These are phyloP conservation scores for Eurois occulta DNA, from an alignment of 2,888 invertebrate species.

Conservation along the genomic window DNA sequence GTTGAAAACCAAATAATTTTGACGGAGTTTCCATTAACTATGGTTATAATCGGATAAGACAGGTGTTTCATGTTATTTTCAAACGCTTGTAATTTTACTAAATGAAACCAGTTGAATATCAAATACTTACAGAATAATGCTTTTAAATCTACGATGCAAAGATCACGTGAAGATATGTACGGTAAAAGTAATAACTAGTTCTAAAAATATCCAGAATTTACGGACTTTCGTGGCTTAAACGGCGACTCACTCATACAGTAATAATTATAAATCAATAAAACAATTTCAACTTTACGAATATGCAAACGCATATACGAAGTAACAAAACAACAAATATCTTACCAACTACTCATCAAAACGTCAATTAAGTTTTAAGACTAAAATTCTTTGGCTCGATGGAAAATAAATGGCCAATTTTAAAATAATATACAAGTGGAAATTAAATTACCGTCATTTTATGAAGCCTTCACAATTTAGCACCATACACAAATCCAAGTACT, in stretches of 20 bases:
- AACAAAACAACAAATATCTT: conserved; percentile 64
- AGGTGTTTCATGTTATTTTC: background rate
- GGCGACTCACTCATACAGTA: conserved; percentile 32
- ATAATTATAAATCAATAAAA: conserved; percentile 49
- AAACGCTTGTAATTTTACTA: conserved; percentile 10
- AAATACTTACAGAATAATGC: conserved; percentile 38
- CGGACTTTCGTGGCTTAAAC: conserved; percentile 40
- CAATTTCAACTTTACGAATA: conserved; percentile 56
- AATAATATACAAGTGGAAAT: conserved; percentile 49
- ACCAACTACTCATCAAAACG: conserved; percentile 56
- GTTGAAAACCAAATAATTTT: conserved; percentile 9
- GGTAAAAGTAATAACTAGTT: conserved; percentile 34
- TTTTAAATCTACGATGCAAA: conserved; percentile 49
- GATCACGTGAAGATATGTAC: conserved; percentile 68
- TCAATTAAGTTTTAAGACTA: conserved; percentile 65
- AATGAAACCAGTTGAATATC: conserved; percentile 24
- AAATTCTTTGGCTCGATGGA: conserved; percentile 69
- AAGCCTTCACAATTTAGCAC: conserved; percentile 73
- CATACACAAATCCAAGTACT: conserved; percentile 71
- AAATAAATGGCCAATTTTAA: conserved; percentile 63
- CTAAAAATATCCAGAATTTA: conserved; percentile 35
- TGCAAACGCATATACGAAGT: conserved; percentile 47
- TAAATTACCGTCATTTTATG: conserved; percentile 56
- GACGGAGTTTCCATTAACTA: conserved; percentile 5
- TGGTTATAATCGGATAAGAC: background rate